Evolutionary conservation across 2,113 vertebrate species (phyloP).

Genomic region (Eidolon helvum): DNA sequence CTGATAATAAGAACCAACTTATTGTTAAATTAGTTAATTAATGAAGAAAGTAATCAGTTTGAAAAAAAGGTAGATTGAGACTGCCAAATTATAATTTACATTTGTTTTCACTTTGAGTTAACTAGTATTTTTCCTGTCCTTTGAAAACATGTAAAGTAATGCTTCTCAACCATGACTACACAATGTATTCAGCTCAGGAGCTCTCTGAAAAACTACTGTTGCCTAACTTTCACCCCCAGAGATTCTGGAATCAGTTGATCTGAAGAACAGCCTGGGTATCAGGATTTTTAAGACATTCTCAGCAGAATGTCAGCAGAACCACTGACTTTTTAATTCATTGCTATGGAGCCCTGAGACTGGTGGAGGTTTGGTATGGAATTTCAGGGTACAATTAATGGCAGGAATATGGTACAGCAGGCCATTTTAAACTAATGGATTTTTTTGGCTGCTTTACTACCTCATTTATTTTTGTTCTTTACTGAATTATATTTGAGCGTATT

Average conservation of each 20-base stretch:
- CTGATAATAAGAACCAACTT: neutral
- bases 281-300: neutral
- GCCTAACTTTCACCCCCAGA: neutral
- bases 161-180: neutral
- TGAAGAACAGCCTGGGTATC: neutral
- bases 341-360: neutral
- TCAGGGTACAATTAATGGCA: neutral
- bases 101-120: constrained; percentile 20
- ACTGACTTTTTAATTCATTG: constrained; percentile 18
- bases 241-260: neutral
- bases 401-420: neutral
- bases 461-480: constrained; percentile 23
- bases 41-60: neutral
- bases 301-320: neutral
- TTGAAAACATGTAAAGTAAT: constrained; percentile 25
- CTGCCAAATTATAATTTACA: neutral
- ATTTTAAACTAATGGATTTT: constrained; percentile 7
- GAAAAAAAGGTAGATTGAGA: neutral
- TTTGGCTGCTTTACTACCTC: neutral
- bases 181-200: neutral
- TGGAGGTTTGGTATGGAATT: neutral
- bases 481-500: neutral
- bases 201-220: neutral
- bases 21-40: neutral
- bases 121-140: neutral